These are phyloP conservation scores for Enoplosus armatus DNA, from an alignment of 2,797 vertebrate genomes.

Conservation along the genomic window DNA sequence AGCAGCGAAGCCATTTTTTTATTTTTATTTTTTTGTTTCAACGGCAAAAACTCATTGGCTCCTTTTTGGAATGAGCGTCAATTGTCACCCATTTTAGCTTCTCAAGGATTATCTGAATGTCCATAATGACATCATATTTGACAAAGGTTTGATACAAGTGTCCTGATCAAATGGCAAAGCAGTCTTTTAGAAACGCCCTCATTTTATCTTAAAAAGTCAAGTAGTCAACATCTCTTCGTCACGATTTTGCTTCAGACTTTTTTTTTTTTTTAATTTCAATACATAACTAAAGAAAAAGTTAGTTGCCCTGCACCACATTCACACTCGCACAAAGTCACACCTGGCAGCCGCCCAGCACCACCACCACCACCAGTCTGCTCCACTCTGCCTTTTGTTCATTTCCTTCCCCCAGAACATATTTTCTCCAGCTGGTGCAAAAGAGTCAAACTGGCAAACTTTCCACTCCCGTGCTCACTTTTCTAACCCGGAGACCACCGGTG, in stretches of 20 bases:
- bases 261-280: too few species aligned
- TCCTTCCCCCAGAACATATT: neutral
- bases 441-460: slow-evolving; percentile 23
- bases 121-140: neutral
- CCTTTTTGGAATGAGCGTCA: neutral
- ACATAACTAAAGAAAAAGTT: too few species aligned
- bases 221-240: neutral
- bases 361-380: slow-evolving; percentile 2
- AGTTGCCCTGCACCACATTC: neutral
- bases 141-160: neutral
- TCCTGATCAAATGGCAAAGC: neutral
- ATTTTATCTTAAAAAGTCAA: neutral
- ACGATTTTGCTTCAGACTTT: neutral
- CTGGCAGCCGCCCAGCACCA: slow-evolving; percentile 22
- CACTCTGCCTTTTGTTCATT: slow-evolving; percentile 14
- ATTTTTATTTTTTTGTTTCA: too few species aligned
- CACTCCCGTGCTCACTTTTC: neutral
- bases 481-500: neutral
- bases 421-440: slow-evolving; percentile 38
- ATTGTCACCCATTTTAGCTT: neutral
- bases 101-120: neutral
- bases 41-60: neutral
- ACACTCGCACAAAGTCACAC: slow-evolving; percentile 17
- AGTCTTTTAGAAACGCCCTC: neutral
- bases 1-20: neutral